Conservation (phyloP, 2,797 vertebrate species). For the Eupleurogrammus muticus region DNA sequence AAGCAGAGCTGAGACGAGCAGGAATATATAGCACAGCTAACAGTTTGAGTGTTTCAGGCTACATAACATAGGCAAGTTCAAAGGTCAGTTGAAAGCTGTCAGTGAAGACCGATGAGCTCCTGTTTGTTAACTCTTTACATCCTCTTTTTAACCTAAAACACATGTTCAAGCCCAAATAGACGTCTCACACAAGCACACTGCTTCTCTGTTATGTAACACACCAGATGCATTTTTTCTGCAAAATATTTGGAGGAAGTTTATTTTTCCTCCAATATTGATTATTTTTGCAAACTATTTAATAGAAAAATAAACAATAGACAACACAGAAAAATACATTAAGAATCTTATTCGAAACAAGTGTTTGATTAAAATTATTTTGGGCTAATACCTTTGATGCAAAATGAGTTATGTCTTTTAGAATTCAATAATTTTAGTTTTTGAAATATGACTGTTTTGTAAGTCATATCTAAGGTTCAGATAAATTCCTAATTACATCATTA, state of each 20-base stretch:
- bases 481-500: too few relatives aligned
- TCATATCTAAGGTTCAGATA: not conserved
- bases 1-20: not conserved
- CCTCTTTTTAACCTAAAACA: conserved; percentile 70
- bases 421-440: not conserved
- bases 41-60: conserved; percentile 53
- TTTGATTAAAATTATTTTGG: not conserved
- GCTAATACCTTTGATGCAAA: not conserved
- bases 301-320: not conserved
- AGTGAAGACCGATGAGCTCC: conserved; percentile 63
- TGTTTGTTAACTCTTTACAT: conserved; percentile 65
- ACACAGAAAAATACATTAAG: not conserved
- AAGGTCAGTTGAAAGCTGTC: conserved; percentile 65
- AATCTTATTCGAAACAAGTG: not conserved
- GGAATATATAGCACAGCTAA: conserved; percentile 22
- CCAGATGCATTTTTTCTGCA: not conserved
- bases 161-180: conserved; percentile 49
- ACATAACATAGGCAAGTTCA: conserved; percentile 59
- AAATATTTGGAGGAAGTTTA: not conserved
- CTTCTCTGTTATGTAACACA: conserved; percentile 37
- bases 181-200: conserved; percentile 29
- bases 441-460: not conserved
- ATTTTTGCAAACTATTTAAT: not conserved
- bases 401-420: not conserved
- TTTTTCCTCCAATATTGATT: not conserved